These are phyloP conservation scores for Istiophorus platypterus DNA, from an alignment of 2,113 vertebrate species.

Conservation along the genomic window DNA sequence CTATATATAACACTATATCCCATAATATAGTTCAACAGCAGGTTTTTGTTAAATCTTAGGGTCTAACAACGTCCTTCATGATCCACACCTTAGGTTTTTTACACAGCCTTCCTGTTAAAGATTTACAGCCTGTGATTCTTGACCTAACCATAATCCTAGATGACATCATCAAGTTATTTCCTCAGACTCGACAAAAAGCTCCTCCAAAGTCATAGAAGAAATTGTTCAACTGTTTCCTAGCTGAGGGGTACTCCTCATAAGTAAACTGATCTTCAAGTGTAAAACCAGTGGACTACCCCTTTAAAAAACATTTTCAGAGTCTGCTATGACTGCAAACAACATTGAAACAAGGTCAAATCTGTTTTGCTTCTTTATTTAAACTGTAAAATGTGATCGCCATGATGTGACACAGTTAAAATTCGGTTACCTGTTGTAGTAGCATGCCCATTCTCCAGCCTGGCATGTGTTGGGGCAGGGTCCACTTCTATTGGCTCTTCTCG, in stretches of 20 bases:
- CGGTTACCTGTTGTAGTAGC: constrained; percentile 71
- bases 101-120: not conserved
- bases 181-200: not conserved
- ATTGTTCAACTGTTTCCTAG: not conserved
- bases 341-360: not conserved
- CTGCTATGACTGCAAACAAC: not conserved
- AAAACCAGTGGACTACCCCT: not conserved
- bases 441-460: constrained; percentile 80
- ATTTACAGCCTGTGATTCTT: not conserved
- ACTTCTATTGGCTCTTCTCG: constrained; percentile 85
- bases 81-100: not conserved
- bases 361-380: not conserved
- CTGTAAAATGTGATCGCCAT: no score
- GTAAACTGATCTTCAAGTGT: not conserved
- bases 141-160: not conserved
- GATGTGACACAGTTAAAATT: not conserved
- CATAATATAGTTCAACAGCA: not conserved
- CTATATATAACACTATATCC: no score
- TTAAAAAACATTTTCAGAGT: not conserved
- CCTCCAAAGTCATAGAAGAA: not conserved
- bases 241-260: not conserved
- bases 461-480: constrained; percentile 66
- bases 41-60: not conserved
- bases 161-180: constrained; percentile 5
- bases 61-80: not conserved